These are phyloP conservation scores for Echiichthys vipera DNA, from an alignment of 2,797 vertebrate genomes.

Conservation along the genomic window DNA sequence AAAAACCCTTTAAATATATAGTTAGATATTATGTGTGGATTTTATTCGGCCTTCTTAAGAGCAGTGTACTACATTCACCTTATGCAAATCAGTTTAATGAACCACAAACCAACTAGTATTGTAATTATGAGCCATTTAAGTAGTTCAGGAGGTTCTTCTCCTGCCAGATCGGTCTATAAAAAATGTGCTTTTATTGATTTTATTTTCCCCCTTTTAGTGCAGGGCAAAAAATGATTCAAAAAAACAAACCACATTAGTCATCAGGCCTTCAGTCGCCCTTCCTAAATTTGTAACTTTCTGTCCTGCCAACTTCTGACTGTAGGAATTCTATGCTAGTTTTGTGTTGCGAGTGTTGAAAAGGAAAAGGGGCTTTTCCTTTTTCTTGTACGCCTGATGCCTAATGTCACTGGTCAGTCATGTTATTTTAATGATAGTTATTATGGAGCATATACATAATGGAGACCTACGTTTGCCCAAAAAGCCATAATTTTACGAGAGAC, in stretches of 20 bases:
- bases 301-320: slow-evolving; percentile 7
- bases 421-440: slow-evolving; percentile 6
- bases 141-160: slow-evolving; percentile 12
- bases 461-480: neutral
- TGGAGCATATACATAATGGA: neutral
- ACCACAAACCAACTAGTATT: neutral
- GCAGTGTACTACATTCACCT: neutral
- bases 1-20: neutral
- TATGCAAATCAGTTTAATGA: neutral
- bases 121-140: slow-evolving; percentile 12
- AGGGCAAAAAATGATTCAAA: neutral
- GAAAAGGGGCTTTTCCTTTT: neutral
- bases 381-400: neutral
- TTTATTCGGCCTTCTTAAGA: neutral
- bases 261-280: slow-evolving; percentile 5
- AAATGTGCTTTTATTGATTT: slow-evolving; percentile 21
- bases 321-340: neutral
- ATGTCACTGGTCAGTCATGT: neutral
- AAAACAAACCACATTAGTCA: slow-evolving; percentile 19
- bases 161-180: slow-evolving; percentile 10
- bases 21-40: neutral
- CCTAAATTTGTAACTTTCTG: neutral
- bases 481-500: neutral
- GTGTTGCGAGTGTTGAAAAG: neutral
- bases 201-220: neutral